Evolutionary conservation across 1,140 invertebrate species (phyloP).

Genomic region (Lasioglossum albipes): DNA sequence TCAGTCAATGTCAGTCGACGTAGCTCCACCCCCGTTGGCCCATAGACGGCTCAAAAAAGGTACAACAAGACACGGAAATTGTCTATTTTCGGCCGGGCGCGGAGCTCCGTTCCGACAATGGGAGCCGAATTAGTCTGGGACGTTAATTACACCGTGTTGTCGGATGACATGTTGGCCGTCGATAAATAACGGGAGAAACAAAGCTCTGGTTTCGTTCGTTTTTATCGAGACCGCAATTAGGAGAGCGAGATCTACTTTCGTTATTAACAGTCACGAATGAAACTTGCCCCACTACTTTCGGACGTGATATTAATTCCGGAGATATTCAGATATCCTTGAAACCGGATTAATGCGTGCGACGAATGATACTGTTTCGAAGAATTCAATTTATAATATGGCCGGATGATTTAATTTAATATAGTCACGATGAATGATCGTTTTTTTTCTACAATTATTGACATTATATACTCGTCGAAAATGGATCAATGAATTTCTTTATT

Average conservation of each 20-base stretch:
- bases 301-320: neutral
- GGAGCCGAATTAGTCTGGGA: constrained; percentile 35
- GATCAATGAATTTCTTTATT: too few relatives aligned
- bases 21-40: constrained; percentile 45
- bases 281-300: too few relatives aligned
- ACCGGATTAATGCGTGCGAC: neutral
- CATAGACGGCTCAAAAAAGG: constrained; percentile 35
- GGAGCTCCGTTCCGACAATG: constrained; percentile 54
- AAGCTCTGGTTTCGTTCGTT: neutral
- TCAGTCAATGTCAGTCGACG: constrained; percentile 71
- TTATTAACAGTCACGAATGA: neutral
- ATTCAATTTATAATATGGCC: neutral
- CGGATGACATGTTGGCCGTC: constrained; percentile 37
- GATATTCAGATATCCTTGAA: neutral
- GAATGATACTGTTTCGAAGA: neutral
- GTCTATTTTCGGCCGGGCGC: constrained; percentile 53
- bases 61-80: constrained; percentile 60
- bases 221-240: constrained; percentile 29
- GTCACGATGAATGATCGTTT: too few relatives aligned
- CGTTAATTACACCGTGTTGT: constrained; percentile 59
- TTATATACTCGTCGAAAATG: too few relatives aligned
- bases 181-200: constrained; percentile 44
- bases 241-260: neutral
- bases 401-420: too few relatives aligned
- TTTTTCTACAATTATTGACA: too few relatives aligned